Evolutionary conservation across 2,797 vertebrate species (phyloP).

Genomic region (Amazona finschi): DNA sequence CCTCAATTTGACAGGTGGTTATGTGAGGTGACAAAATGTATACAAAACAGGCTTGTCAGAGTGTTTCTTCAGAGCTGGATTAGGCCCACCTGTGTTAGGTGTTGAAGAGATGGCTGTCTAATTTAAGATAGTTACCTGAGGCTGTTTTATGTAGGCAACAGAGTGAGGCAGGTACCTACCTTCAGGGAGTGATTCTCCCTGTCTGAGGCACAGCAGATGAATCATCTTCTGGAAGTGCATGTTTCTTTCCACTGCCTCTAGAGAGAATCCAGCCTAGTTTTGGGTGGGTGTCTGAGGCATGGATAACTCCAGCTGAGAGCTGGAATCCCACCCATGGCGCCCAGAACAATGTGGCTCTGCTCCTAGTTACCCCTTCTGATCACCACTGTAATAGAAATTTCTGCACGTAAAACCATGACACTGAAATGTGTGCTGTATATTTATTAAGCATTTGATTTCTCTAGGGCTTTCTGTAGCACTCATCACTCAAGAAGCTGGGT

Average conservation of each 20-base stretch:
- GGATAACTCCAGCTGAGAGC: not conserved
- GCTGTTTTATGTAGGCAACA: not conserved
- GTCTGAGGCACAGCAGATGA: not conserved
- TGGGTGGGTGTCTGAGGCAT: not conserved
- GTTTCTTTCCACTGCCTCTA: not conserved
- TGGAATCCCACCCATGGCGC: not conserved
- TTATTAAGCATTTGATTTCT: not conserved
- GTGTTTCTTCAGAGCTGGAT: not conserved
- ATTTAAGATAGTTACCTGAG: not conserved
- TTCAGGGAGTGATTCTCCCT: not conserved
- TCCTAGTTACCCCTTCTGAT: not conserved
- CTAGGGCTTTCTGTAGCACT: not conserved
- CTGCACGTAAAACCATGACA: fast-evolving
- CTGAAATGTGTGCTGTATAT: not conserved
- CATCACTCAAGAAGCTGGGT: not conserved
- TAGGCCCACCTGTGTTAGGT: not conserved
- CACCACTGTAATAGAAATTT: not conserved
- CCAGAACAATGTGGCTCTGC: not conserved
- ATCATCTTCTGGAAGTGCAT: not conserved
- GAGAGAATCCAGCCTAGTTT: not conserved
- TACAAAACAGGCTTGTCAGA: not conserved
- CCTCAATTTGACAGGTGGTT: not conserved
- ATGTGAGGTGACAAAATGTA: not conserved
- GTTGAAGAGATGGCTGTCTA: not conserved
- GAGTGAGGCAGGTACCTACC: not conserved